Base-by-base conservation (phyloP, 2,797 vertebrate species). In the Gymnoscopelus braueri region DNA sequence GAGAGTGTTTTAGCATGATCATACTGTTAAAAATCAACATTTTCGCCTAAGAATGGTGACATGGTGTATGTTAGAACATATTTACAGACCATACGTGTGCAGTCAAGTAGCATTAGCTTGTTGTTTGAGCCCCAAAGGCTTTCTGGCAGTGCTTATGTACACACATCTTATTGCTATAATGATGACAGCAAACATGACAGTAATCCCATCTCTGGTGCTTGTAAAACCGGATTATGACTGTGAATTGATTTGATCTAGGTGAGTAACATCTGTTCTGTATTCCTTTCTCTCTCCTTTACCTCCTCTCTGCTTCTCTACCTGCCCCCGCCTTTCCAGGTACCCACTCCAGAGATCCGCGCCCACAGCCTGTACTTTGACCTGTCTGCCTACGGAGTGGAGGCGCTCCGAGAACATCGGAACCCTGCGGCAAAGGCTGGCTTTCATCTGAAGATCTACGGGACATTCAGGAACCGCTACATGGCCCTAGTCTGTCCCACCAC, bases 391-490 rank as follows among this genome's bases (percentile, higher is more conserved):
- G 94, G 93, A 14, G 84, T 95, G 29, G 90, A 95, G 74, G 77
- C 81, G 14, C 75, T 81, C 19, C 87, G 92, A 78, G 93, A 95
- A 60, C 77, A 89, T 44, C 86, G 80, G 9, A 81, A 87, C 59
- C 77, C 89, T 2, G 39, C 89, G 0, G 32, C 81, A 49, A 94
- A 93, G 71, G 84, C 92, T 0, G 92, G 92, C 5, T 95, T 96
- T 80, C 94, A 95, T 81, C 83, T 95, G 53, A 96, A 96, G 87
- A 96, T 95, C 79, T 95, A 94, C 3, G 94, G 94, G 39, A 95
- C 92, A 5, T 95, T 95, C 84, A 87, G 92, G 32, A 94, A 95
- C 83, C 87, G 89, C 72, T 94, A 92, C 86, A 93, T 96, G 90
- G 93, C 94, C 66, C 91, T 96, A 2, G 85, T 89, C 23, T 94